Percentiles rank a stretch among this genome's conserved stretches.
Evolutionary conservation across 2,888 invertebrate genomes (phyloP).

Genomic region (Euplexia lucipara): DNA sequence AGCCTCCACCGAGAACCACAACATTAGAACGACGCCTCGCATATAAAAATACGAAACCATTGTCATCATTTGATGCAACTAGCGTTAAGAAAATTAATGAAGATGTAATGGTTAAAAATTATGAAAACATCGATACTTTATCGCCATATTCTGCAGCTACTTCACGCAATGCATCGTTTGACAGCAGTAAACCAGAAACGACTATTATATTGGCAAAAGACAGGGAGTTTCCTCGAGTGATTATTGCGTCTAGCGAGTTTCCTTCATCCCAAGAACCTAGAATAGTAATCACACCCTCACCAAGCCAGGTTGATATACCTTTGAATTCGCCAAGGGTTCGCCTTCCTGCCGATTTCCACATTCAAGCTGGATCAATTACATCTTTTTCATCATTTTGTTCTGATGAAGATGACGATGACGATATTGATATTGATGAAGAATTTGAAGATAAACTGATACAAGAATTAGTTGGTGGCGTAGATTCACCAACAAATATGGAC

Average conservation of each 20-base stretch:
- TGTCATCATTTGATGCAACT: conserved; percentile 82
- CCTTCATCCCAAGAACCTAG: conserved; percentile 90
- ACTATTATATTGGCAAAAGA: conserved; percentile 67
- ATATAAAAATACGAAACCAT: conserved; percentile 82
- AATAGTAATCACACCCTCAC: conserved; percentile 92
- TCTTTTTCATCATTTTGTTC: conserved; percentile 85
- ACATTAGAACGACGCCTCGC: conserved; percentile 92
- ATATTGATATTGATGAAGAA: conserved; percentile 77
- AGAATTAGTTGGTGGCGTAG: conserved; percentile 86
- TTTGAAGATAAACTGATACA: conserved; percentile 85
- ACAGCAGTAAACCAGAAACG: conserved; percentile 69
- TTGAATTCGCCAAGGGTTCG: conserved; percentile 88
- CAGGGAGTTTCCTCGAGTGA: conserved; percentile 86
- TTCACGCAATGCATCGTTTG: conserved; percentile 73
- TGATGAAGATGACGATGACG: conserved; percentile 81
- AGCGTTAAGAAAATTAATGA: conserved; percentile 74
- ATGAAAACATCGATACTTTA: conserved; percentile 83
- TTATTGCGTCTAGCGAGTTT: conserved; percentile 88
- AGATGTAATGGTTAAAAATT: conserved; percentile 70
- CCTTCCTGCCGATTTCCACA: conserved; percentile 87
- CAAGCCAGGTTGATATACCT: conserved; percentile 79
- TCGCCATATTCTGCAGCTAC: conserved; percentile 65
- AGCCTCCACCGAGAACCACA: conserved; percentile 94
- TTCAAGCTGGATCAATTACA: conserved; percentile 77
- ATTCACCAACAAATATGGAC: conserved; percentile 82